These are phyloP conservation scores for Asbolus verrucosus DNA, from an alignment of 1,140 invertebrate genomes.

Conservation along the genomic window DNA sequence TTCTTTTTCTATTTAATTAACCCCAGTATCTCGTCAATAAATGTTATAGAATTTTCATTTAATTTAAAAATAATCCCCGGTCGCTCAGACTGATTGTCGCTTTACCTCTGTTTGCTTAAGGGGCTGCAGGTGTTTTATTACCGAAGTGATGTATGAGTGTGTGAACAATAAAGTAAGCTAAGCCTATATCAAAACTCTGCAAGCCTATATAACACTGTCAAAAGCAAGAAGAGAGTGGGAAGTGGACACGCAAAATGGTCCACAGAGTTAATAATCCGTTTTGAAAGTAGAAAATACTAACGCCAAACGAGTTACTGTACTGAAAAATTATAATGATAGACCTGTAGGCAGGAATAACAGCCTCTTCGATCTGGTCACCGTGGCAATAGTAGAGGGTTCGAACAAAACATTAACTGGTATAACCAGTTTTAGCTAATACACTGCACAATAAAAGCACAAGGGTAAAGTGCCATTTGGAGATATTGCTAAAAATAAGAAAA, in stretches of 20 bases:
- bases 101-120: slow-evolving; percentile 17
- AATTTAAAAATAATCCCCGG: too few relatives aligned
- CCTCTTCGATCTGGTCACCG: neutral
- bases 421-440: slow-evolving; percentile 25
- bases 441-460: slow-evolving; percentile 13
- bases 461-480: neutral
- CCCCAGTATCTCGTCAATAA: too few relatives aligned
- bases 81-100: neutral
- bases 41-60: too few relatives aligned
- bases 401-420: slow-evolving; percentile 8
- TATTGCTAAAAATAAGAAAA: slow-evolving; percentile 9
- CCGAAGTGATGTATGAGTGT: slow-evolving; percentile 9
- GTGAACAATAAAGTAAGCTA: slow-evolving; percentile 11
- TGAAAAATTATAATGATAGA: too few relatives aligned
- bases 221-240: neutral
- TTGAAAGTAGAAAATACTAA: too few relatives aligned
- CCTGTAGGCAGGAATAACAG: slow-evolving; percentile 1
- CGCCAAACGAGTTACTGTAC: too few relatives aligned
- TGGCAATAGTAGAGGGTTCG: too few relatives aligned
- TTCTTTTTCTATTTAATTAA: too few relatives aligned
- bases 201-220: neutral
- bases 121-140: slow-evolving; percentile 24
- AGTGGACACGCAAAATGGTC: too few relatives aligned
- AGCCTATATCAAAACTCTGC: slow-evolving; percentile 13
- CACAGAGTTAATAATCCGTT: too few relatives aligned